Base-by-base conservation (phyloP, 2,113 vertebrate species). In the Pampusana beccarii region DNA sequence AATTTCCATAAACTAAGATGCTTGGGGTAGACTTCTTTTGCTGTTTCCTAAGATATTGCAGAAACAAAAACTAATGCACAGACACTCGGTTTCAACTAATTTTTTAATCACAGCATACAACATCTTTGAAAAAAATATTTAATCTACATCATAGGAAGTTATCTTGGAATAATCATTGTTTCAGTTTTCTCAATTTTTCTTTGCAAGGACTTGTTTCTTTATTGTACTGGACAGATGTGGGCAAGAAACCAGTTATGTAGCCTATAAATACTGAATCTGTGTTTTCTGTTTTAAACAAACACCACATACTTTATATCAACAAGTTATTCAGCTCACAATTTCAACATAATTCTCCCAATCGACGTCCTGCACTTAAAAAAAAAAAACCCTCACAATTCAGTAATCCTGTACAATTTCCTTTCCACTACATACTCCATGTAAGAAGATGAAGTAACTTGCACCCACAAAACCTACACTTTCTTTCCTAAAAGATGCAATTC, bases 271-370 rank as follows among this genome's bases (percentile, higher is more conserved):
- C 16, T 6, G 4, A 83, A 36, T 38, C 7, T 80, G 21, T 20
- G 33, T 72, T 38, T 69, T 65, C 44, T 20, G 19, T 38, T 87
- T 75, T 72, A 87, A 56, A 93, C 4, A 46, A 77, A 64, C 7
- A 56, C 38, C 40, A 80, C 8, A 53, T 4, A 23, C 19, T 73
- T 72, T 6, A 31, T 14, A 31, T 21, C 36, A 94, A 42, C 5
- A 69, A 75, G 51, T 83, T 90, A 75, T 50, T 75, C 80, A 93
- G 31, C 46, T 77, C 17, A 53, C 31, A 61, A 40, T 80, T 89
- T 77, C 66, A 80, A 61, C 3, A 11, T 24, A 61, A 40, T 16
- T 87, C 92, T 54, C 16, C 69, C 34, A 70, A 38, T 36, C 77
- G 73, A 73, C n/a, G 84, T 50, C 8, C 13, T 16, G 4, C 20